Percentiles rank a stretch among this genome's conserved stretches.
These are phyloP conservation scores for Leuctra nigra DNA, from an alignment of 2,888 invertebrate species.

Conservation along the genomic window DNA sequence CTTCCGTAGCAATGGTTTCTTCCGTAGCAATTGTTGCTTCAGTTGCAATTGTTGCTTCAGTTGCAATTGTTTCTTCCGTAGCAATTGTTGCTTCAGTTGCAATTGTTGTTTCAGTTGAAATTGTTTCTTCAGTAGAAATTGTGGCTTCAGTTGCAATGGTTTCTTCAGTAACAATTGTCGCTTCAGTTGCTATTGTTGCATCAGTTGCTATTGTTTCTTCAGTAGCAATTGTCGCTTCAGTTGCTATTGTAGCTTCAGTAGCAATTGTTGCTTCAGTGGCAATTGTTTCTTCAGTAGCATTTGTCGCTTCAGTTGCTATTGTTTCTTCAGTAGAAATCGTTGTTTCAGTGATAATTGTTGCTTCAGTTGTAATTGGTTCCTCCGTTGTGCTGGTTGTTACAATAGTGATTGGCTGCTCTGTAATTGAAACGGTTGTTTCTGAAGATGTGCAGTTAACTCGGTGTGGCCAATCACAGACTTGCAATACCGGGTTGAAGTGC, in stretches of 20 bases:
- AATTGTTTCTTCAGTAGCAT: no score
- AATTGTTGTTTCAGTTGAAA: background rate
- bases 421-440: background rate
- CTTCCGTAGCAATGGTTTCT: background rate
- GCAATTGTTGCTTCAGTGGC: no score
- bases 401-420: background rate
- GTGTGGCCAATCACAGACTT: slow-evolving; percentile 4
- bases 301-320: no score
- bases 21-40: background rate
- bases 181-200: background rate
- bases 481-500: background rate
- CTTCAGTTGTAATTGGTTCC: background rate
- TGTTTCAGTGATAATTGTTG: background rate
- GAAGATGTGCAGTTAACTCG: background rate
- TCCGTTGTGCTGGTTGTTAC: background rate
- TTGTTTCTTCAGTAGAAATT: background rate
- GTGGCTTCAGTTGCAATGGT: background rate
- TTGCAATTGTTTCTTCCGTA: background rate
- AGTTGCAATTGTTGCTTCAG: background rate
- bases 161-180: background rate
- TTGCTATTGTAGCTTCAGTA: no score
- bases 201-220: background rate
- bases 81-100: background rate
- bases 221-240: background rate
- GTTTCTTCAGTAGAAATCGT: background rate